Evolutionary conservation across 2,888 invertebrate genomes (phyloP).

Genomic region (Tenthredo distinguenda): DNA sequence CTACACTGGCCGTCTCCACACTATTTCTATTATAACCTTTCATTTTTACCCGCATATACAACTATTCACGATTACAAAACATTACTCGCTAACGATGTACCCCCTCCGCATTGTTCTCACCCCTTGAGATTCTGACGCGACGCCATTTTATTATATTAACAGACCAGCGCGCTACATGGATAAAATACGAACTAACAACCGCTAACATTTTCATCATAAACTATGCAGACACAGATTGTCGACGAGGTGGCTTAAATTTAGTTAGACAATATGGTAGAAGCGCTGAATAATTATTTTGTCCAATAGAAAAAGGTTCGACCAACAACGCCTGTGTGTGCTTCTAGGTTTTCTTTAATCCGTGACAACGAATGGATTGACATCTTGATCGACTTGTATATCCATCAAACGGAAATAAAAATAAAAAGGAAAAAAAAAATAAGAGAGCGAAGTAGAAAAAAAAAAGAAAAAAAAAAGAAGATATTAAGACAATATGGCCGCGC

Average conservation of each 20-base stretch:
- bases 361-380: slow-evolving; percentile 42
- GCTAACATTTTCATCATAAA: neutral
- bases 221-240: neutral
- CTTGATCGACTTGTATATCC: slow-evolving; percentile 48
- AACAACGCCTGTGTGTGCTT: neutral
- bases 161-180: neutral
- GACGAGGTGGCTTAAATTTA: neutral
- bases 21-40: neutral
- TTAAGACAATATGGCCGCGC: slow-evolving; percentile 74
- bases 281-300: neutral
- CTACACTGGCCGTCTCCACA: slow-evolving; percentile 47
- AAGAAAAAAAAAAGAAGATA: neutral
- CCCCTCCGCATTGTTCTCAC: slow-evolving; percentile 67
- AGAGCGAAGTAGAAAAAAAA: neutral
- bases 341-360: slow-evolving; percentile 12
- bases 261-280: neutral
- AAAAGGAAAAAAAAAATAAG: neutral
- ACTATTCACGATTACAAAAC: slow-evolving; percentile 55
- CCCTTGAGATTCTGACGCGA: slow-evolving; percentile 52
- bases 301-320: neutral
- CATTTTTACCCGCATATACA: slow-evolving; percentile 46
- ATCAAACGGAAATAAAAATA: slow-evolving; percentile 13
- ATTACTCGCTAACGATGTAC: slow-evolving; percentile 54
- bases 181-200: slow-evolving; percentile 1
- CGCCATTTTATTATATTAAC: slow-evolving; percentile 41